Base-by-base conservation (phyloP, 1,140 invertebrate species). In the Potamilus streckersoni region DNA sequence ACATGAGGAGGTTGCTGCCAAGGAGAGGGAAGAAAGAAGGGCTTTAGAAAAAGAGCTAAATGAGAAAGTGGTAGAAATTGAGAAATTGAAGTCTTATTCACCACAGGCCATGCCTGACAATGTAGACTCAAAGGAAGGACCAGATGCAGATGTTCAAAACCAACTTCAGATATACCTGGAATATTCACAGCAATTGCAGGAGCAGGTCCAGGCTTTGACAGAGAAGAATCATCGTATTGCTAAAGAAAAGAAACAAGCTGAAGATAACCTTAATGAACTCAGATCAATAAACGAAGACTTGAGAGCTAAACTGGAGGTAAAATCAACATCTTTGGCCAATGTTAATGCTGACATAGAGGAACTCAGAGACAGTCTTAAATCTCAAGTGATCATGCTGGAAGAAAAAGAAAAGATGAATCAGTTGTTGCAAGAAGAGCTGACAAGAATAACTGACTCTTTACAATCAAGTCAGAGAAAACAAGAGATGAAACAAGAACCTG, bases 391-490 rank as follows among this genome's bases (percentile, higher is more conserved):
- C 14, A 64, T 71, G 55, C n/a, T 70, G n/a, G 74, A 76, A 38
- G 74, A 76, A 66, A 76, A 71, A 59, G 23, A 58, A 19, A 20
- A 76, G 58, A 76, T 76, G 74, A 76, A 71, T 76, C 55, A 38
- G 19, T 65, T 76, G 59, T 27, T 76, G 15, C 74, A 76, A 64
- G 38, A 71, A 55, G 73, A 74, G 57, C 12, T 74, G 17, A 56
- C 38, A 20, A 31, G 58, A 27, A 63, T 60, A 11, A 66, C 58
- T 71, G 69, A 64, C 27, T 17, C 58, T 69, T 56, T 55, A 38
- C 64, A 58, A 69, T 70, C 38, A 71, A 65, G 61, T 61, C 58
- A 8, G 62, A 60, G n/a, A 73, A 23, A 15, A 38, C 62, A 67
- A 73, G 23, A 67, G 57, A 73, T 17, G 73, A 69, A 60, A n/a